Conservation (phyloP, 2,113 vertebrate genomes). For the Saccopteryx leptura region DNA sequence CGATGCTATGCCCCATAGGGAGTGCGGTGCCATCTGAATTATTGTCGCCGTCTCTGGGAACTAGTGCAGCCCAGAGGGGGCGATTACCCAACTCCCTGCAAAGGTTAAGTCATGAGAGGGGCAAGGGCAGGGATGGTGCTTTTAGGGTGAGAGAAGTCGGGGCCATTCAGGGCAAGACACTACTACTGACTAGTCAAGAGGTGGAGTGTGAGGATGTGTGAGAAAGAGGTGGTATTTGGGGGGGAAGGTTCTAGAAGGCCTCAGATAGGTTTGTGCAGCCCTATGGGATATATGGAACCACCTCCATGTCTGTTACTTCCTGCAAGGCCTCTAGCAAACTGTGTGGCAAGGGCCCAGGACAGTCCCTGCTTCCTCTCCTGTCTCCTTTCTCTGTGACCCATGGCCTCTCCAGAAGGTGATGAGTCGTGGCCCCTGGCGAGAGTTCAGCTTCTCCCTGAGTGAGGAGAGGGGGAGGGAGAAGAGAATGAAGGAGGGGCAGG, state of each 20-base stretch:
- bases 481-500: neutral
- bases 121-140: neutral
- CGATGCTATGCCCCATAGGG: rapidly evolving
- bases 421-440: neutral
- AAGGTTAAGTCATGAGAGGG: neutral
- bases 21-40: neutral
- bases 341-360: neutral
- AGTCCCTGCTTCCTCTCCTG: neutral
- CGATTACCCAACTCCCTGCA: neutral
- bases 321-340: too few species aligned
- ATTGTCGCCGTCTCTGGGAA: neutral
- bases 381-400: neutral
- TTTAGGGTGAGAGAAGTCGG: neutral
- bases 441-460: neutral
- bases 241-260: conserved; percentile 17
- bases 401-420: neutral
- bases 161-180: neutral
- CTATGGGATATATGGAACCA: rapidly evolving
- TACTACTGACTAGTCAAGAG: neutral
- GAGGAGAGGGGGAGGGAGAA: neutral
- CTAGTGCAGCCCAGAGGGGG: neutral
- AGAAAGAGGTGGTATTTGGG: neutral
- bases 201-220: neutral
- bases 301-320: neutral
- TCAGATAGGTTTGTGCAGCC: neutral